Evolutionary conservation across 2,113 vertebrate genomes (phyloP).

Genomic region (Eretmochelys imbricata): DNA sequence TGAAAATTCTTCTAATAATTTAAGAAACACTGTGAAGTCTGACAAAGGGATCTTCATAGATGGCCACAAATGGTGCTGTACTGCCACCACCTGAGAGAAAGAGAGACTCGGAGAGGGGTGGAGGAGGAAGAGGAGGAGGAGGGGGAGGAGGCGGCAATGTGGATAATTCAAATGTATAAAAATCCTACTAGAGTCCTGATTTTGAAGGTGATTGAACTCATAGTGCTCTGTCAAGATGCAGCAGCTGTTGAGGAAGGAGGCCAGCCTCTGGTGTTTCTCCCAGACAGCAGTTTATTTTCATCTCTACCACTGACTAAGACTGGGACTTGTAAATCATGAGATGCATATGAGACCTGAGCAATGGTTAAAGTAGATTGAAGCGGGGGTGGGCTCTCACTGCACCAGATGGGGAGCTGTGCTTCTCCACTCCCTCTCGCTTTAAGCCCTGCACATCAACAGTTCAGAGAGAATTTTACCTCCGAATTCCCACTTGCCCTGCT

Average conservation of each 20-base stretch:
- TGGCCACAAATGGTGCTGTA: constrained; percentile 62
- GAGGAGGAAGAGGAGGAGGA: not conserved
- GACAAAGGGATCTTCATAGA: not conserved
- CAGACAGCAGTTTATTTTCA: not conserved
- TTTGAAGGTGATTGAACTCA: constrained; percentile 2
- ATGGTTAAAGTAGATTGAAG: not conserved
- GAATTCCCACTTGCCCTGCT: not conserved
- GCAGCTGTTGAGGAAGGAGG: not conserved
- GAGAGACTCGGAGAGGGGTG: constrained; percentile 24
- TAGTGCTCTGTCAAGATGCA: not conserved
- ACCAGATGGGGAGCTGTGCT: not conserved
- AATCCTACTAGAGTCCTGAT: not conserved
- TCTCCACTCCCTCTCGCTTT: not conserved
- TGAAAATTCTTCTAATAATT: constrained; percentile 68
- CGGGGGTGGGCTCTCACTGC: not conserved
- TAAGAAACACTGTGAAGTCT: constrained; percentile 42
- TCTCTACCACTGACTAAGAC: not conserved
- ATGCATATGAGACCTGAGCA: not conserved
- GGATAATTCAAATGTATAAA: not conserved
- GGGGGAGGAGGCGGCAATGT: not conserved
- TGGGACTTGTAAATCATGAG: not conserved
- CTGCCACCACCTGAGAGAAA: constrained; percentile 71
- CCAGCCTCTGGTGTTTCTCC: not conserved
- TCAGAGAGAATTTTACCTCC: not conserved
- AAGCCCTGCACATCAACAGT: not conserved